A percentile compares a stretch with the other conserved stretches of the same genome.
These are phyloP conservation scores for Chamaea fasciata DNA, from an alignment of 2,113 vertebrate genomes.

Conservation along the genomic window DNA sequence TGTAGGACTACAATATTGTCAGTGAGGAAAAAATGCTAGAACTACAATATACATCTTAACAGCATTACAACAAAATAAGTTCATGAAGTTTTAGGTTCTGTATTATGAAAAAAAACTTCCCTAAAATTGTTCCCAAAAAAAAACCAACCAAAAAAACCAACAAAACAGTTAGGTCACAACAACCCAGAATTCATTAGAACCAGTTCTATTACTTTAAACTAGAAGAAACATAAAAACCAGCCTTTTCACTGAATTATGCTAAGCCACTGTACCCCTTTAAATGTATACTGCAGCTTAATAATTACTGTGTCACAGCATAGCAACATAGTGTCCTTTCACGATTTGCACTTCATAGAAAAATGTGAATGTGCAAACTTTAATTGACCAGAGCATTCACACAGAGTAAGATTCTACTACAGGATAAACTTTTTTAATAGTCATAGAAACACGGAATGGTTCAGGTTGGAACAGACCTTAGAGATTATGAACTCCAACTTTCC, in stretches of 20 bases:
- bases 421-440: not conserved
- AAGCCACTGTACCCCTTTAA: not conserved
- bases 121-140: not conserved
- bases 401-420: not conserved
- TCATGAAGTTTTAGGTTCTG: not conserved
- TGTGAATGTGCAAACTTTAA: not conserved
- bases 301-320: not conserved
- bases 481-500: not conserved
- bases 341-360: not conserved
- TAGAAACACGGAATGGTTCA: not conserved
- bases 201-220: not conserved
- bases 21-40: not conserved
- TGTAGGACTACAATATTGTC: not conserved
- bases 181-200: not conserved
- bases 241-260: not conserved
- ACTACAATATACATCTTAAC: not conserved
- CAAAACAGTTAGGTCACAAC: no score
- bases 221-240: not conserved
- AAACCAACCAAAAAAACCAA: not conserved
- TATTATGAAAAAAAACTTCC: not conserved
- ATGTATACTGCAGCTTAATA: not conserved
- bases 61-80: not conserved
- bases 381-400: not conserved
- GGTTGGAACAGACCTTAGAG: not conserved
- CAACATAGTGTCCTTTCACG: not conserved